These are phyloP conservation scores for Orbicella faveolata DNA, from an alignment of 64 coral and sea anemone species.

Conservation along the genomic window DNA sequence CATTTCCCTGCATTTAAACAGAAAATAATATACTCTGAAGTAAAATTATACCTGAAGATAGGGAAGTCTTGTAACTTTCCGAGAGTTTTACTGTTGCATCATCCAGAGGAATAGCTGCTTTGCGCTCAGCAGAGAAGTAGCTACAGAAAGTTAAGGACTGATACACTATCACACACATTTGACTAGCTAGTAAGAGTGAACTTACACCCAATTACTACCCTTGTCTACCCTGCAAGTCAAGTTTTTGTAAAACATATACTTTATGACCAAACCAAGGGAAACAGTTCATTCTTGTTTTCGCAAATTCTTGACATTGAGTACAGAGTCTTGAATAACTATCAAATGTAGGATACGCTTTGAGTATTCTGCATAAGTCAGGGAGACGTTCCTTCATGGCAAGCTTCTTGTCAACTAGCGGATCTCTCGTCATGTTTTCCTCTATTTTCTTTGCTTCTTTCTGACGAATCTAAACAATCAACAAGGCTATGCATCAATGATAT, in stretches of 20 bases:
- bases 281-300: no score
- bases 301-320: no score
- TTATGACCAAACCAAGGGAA: no score
- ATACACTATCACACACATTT: neutral
- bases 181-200: no score
- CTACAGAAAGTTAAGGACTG: constrained; percentile 61
- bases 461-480: constrained; percentile 67
- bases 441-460: constrained; percentile 97
- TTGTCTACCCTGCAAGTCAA: no score
- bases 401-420: constrained; percentile 87
- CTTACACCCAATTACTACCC: no score
- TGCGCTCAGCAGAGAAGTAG: constrained; percentile 92
- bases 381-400: constrained; percentile 85
- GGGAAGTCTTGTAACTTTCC: constrained; percentile 85
- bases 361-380: constrained; percentile 92
- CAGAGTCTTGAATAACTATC: no score
- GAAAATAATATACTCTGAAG: no score
- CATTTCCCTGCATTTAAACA: no score
- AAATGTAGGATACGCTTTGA: constrained; percentile 93
- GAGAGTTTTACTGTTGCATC: constrained; percentile 87
- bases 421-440: constrained; percentile 81
- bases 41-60: constrained; percentile 72
- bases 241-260: no score
- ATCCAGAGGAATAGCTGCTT: constrained; percentile 92
- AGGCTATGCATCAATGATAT: neutral